phyloP scores from a whole-genome alignment of 2,888 invertebrate species.

The Argyra leucocephala region DNA sequence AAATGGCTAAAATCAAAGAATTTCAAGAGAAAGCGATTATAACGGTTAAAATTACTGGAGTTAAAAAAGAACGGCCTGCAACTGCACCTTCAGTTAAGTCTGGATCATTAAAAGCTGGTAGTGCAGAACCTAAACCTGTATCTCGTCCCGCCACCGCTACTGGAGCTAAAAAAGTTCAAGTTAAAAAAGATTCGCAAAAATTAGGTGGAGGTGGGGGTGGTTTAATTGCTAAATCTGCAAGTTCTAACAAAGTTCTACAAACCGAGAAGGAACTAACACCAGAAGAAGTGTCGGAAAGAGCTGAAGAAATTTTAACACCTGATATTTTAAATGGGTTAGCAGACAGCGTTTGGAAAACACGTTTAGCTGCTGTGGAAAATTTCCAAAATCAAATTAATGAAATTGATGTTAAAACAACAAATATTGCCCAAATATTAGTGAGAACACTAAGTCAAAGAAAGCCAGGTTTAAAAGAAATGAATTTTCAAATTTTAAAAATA shows the following conservation, averaged over 20 bases:
- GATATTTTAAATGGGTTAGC: constrained; percentile 58
- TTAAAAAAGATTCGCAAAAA: constrained; percentile 26
- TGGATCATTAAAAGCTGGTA: constrained; percentile 29
- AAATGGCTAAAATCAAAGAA: constrained; percentile 90
- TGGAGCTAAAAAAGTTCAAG: constrained; percentile 27
- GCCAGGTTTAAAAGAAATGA: constrained; percentile 78
- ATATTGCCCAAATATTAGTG: constrained; percentile 62
- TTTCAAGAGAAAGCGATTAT: constrained; percentile 87
- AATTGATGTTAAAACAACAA: constrained; percentile 53
- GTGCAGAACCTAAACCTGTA: constrained; percentile 34
- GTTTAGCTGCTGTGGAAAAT: constrained; percentile 66
- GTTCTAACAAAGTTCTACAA: constrained; percentile 37
- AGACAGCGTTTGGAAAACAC: constrained; percentile 78
- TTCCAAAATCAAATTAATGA: constrained; percentile 54
- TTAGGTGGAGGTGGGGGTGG: constrained; percentile 22
- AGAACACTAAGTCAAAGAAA: constrained; percentile 65
- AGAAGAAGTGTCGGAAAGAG: constrained; percentile 70
- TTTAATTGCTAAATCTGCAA: constrained; percentile 34
- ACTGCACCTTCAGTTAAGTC: constrained; percentile 34
- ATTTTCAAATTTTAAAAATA: constrained; percentile 80
- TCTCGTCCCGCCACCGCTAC: constrained; percentile 36
- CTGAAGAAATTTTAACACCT: constrained; percentile 54
- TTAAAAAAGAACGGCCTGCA: constrained; percentile 48
- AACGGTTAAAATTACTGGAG: constrained; percentile 57
- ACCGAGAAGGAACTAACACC: constrained; percentile 58